Evolutionary conservation across 2,888 invertebrate species (phyloP), one percentile per base, ranked within the genome.

Genomic region (Dioctria linearis): DNA sequence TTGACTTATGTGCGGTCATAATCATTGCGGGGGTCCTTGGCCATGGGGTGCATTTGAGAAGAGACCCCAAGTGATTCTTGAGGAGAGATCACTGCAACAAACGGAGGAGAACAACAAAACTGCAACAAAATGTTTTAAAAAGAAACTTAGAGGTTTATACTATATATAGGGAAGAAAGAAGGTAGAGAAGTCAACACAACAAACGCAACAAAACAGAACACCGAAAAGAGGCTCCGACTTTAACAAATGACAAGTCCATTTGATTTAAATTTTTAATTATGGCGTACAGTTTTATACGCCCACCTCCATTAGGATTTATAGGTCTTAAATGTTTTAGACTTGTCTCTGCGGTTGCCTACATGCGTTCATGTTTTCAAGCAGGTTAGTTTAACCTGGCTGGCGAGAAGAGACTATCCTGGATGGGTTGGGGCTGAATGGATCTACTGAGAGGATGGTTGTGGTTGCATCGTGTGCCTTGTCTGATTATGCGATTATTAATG

Each of bases 181-280:
- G 25, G 25, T 25, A 25, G 25, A 25, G 2, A 9, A 67, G 4
- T 42, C 75, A 4, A 66, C 9, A 66, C 9, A 66, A 39, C 13
- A 57, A 57, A 40, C 4, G 49, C 4, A n/a, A 51, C 43, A 59
- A 57, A 43, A 67, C 66, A 43, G 25, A 25, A 25, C 25, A 54
- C 54, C 42, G 51, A 54, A 66, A 67, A 66, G 51, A 57, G 43
- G 51, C 40, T 54, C 65, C 78, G 80, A 83, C 82, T 83, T 83
- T 82, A 84, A 84, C 84, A 84, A 84, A 84, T 84, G 84, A 84
- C 84, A 84, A 84, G 84, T 84, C 84, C 84, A 84, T 84, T 84
- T 84, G 84, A 84, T 84, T 84, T 84, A 84, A 84, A 84, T 84
- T 84, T 84, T 84, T 84, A 84, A 84, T 84, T 84, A 84, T 84